A percentile compares a stretch with the other conserved stretches of the same genome.
Evolutionary conservation across 2,797 vertebrate species (phyloP).

Genomic region (Erpetoichthys calabaricus): DNA sequence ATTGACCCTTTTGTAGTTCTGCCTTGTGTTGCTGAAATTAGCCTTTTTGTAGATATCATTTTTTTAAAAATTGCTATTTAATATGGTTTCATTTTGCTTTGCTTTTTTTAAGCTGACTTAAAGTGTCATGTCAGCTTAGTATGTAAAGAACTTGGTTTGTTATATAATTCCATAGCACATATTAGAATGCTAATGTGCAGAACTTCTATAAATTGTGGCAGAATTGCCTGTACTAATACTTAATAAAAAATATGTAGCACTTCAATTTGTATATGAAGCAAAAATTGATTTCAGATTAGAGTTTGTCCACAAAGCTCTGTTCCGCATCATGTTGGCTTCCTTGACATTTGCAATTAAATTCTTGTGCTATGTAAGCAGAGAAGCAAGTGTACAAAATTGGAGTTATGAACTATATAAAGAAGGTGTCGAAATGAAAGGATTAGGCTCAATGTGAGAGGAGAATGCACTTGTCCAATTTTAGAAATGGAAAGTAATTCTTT

Average conservation of each 20-base stretch:
- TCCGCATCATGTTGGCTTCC: neutral
- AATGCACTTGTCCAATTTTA: no score
- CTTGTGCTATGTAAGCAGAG: no score
- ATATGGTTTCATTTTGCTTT: neutral
- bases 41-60: neutral
- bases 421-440: no score
- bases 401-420: no score
- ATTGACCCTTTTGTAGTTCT: no score
- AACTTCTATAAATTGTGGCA: neutral
- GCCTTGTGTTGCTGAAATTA: no score
- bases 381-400: no score
- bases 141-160: conserved; percentile 4
- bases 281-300: neutral
- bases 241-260: neutral
- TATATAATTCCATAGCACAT: neutral
- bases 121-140: conserved; percentile 1
- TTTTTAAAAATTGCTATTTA: conserved; percentile 1
- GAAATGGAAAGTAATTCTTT: no score
- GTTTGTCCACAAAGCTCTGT: neutral
- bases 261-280: neutral
- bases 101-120: neutral
- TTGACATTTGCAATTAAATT: no score
- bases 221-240: neutral
- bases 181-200: conserved; percentile 2
- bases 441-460: no score